Evolutionary conservation across 2,888 invertebrate genomes (phyloP).

Genomic region (Polydesmus complanatus): DNA sequence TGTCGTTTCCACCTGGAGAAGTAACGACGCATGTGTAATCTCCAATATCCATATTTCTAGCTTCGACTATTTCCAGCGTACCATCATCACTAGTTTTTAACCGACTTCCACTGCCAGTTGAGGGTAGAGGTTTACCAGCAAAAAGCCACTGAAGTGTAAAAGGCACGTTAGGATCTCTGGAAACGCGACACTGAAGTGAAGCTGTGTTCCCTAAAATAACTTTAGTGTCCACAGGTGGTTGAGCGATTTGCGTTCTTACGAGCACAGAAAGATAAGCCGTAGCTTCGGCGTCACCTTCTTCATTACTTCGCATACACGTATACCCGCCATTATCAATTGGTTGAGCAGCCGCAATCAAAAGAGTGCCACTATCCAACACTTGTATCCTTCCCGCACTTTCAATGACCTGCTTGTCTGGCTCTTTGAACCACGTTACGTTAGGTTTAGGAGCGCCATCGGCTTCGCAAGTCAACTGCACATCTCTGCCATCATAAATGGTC

Average conservation of each 20-base stretch:
- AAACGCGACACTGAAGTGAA: constrained; percentile 84
- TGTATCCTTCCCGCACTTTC: constrained; percentile 56
- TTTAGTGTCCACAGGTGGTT: constrained; percentile 80
- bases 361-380: constrained; percentile 69
- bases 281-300: constrained; percentile 71
- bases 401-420: constrained; percentile 45
- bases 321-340: constrained; percentile 76
- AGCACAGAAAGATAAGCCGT: constrained; percentile 63
- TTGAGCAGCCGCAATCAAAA: constrained; percentile 72
- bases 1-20: constrained; percentile 82
- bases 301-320: constrained; percentile 74
- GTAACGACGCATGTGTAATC: constrained; percentile 80
- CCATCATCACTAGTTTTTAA: constrained; percentile 51
- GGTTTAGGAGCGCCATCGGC: constrained; percentile 84
- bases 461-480: constrained; percentile 75
- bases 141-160: constrained; percentile 80
- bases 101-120: constrained; percentile 19
- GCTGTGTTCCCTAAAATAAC: constrained; percentile 86
- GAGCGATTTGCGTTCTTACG: constrained; percentile 87
- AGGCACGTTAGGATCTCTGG: constrained; percentile 74
- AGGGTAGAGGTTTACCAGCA: constrained; percentile 45
- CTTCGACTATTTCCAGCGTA: constrained; percentile 72
- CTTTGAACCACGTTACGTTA: constrained; percentile 79
- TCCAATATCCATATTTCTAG: constrained; percentile 83
- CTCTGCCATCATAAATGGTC: constrained; percentile 83